Conservation (phyloP, 2,888 invertebrate genomes). For the Andricus quercusramuli region DNA sequence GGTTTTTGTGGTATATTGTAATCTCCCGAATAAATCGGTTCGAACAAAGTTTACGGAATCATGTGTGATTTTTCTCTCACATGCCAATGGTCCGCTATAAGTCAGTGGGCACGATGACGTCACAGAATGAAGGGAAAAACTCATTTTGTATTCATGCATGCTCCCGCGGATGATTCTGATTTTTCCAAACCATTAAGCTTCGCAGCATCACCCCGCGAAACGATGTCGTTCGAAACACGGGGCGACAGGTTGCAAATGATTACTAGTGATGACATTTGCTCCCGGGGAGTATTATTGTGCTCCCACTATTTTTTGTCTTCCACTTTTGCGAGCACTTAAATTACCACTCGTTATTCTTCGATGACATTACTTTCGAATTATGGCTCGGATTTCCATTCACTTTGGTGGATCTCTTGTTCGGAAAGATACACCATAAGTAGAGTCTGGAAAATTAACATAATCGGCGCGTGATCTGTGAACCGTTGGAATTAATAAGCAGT, state of each 20-base stretch:
- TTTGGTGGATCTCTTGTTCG: conserved; percentile 8
- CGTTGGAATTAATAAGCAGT: conserved; percentile 2
- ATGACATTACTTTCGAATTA: conserved; percentile 29
- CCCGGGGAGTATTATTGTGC: conserved; percentile 10
- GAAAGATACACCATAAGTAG: background rate
- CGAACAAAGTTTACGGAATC: conserved; percentile 10
- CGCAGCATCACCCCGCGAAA: conserved; percentile 66
- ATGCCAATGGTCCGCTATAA: conserved; percentile 56
- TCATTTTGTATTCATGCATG: conserved; percentile 76
- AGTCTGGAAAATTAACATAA: background rate
- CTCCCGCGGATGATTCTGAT: conserved; percentile 73
- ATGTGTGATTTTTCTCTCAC: conserved; percentile 44
- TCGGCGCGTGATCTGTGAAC: background rate
- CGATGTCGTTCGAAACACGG: conserved; percentile 71
- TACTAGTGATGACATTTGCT: conserved; percentile 63
- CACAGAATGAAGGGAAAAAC: conserved; percentile 65
- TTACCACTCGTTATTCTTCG: conserved; percentile 28
- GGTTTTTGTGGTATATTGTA: conserved; percentile 21
- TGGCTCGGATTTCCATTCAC: background rate
- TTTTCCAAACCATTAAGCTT: conserved; percentile 76
- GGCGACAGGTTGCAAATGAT: conserved; percentile 75
- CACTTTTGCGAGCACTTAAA: conserved; percentile 30
- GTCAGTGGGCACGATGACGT: conserved; percentile 64
- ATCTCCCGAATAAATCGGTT: conserved; percentile 5
- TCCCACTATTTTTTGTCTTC: conserved; percentile 9